Evolutionary conservation across 2,113 vertebrate genomes (phyloP).

Genomic region (Pseudois nayaur): DNA sequence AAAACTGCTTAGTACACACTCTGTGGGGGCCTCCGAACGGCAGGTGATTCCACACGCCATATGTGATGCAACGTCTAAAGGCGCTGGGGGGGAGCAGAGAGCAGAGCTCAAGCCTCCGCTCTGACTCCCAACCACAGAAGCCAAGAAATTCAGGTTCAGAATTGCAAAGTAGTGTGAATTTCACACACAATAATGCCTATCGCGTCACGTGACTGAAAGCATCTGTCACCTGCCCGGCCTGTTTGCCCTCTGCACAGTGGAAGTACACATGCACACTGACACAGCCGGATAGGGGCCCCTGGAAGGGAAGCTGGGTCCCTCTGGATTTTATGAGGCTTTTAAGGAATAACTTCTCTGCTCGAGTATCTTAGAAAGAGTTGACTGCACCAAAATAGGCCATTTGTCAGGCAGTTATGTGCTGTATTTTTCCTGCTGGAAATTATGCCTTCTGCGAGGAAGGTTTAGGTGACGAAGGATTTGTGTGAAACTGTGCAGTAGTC

Average conservation of each 20-base stretch:
- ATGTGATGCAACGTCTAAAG: constrained; percentile 36
- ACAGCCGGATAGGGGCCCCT: neutral
- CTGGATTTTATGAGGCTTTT: constrained; percentile 18
- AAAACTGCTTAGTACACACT: constrained; percentile 66
- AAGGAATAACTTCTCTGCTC: neutral
- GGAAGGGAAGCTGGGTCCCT: neutral
- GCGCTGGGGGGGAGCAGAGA: neutral
- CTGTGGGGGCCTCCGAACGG: constrained; percentile 2
- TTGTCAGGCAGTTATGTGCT: constrained; percentile 26
- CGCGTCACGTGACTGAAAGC: neutral
- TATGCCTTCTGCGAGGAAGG: neutral
- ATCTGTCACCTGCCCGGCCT: neutral
- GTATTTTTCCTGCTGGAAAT: constrained; percentile 59
- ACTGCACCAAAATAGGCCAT: constrained; percentile 30
- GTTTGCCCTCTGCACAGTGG: neutral
- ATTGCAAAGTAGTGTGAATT: constrained; percentile 7
- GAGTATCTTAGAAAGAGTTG: neutral
- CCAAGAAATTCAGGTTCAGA: constrained; percentile 25
- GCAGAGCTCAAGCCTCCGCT: neutral
- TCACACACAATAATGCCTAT: neutral
- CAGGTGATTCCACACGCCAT: constrained; percentile 55
- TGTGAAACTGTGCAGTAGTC: neutral
- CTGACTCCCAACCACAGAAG: constrained; percentile 19
- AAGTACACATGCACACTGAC: neutral
- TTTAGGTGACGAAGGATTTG: neutral